Percentiles rank a stretch among this genome's conserved stretches.
Conservation (phyloP, 2,888 invertebrate species). For the Toxonevra muliebris region DNA sequence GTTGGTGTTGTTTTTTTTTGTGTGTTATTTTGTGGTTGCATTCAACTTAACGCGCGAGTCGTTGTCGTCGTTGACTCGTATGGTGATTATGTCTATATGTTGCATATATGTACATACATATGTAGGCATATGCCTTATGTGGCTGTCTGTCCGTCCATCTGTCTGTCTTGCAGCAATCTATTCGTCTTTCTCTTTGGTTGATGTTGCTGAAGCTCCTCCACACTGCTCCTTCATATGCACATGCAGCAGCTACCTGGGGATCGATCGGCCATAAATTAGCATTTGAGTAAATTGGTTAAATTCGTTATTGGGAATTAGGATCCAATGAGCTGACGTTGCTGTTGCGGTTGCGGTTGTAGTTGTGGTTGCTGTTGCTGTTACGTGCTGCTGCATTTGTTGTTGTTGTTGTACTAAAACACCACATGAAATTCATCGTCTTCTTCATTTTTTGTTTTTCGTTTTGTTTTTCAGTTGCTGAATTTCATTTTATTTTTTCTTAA, state of each 20-base stretch:
- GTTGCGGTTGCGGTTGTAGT: conserved; percentile 22
- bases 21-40: neutral
- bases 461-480: conserved; percentile 1
- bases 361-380: conserved; percentile 38
- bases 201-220: neutral
- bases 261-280: conserved; percentile 63
- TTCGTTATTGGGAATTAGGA: conserved; percentile 63
- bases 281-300: conserved; percentile 64
- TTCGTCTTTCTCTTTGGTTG: neutral
- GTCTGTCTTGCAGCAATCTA: neutral
- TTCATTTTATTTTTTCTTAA: conserved; percentile 7
- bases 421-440: neutral
- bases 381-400: conserved; percentile 24
- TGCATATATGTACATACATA: neutral
- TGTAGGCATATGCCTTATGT: neutral
- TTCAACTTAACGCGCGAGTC: neutral
- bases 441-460: conserved; percentile 13
- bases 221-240: neutral
- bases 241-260: conserved; percentile 55
- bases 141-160: conserved; percentile 16
- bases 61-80: neutral
- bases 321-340: conserved; percentile 50
- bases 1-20: neutral
- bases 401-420: conserved; percentile 21
- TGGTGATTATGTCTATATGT: conserved; percentile 3